These are phyloP conservation scores for Holacanthella duospinosa DNA, from an alignment of 2,888 invertebrate genomes.

Conservation along the genomic window DNA sequence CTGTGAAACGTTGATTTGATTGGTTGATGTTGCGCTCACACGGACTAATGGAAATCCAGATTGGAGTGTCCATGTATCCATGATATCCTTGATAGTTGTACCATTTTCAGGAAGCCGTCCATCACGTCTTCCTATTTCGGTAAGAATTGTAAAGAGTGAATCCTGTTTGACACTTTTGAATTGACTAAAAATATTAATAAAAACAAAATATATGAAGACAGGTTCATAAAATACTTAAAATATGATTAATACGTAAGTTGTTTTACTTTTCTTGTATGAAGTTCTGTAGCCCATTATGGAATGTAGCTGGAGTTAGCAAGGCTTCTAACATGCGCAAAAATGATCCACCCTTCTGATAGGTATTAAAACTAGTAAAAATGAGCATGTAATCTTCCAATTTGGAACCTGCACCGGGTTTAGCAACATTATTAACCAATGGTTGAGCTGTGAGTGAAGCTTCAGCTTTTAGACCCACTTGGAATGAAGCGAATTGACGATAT, in stretches of 20 bases:
- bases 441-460: slow-evolving; percentile 4
- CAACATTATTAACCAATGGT: neutral
- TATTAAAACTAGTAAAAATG: neutral
- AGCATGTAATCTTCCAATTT: neutral
- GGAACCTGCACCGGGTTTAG: neutral
- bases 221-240: too few species aligned
- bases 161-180: slow-evolving; percentile 53
- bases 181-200: slow-evolving; percentile 31
- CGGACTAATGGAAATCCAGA: slow-evolving; percentile 56
- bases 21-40: slow-evolving; percentile 39
- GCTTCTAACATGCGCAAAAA: slow-evolving; percentile 5
- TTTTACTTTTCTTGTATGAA: neutral
- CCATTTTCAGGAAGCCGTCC: too few species aligned
- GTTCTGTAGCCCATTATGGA: neutral
- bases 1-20: slow-evolving; percentile 19
- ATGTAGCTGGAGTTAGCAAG: neutral
- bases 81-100: too few species aligned
- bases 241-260: too few species aligned
- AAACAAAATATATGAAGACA: too few species aligned
- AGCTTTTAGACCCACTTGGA: neutral
- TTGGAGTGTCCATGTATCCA: too few species aligned
- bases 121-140: slow-evolving; percentile 39
- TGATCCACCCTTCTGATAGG: slow-evolving; percentile 3
- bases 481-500: neutral
- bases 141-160: slow-evolving; percentile 53